Evolutionary conservation across 2,888 invertebrate genomes (phyloP), one percentile per base, ranked within the genome.

Genomic region (Lasioglossum pauxillum): DNA sequence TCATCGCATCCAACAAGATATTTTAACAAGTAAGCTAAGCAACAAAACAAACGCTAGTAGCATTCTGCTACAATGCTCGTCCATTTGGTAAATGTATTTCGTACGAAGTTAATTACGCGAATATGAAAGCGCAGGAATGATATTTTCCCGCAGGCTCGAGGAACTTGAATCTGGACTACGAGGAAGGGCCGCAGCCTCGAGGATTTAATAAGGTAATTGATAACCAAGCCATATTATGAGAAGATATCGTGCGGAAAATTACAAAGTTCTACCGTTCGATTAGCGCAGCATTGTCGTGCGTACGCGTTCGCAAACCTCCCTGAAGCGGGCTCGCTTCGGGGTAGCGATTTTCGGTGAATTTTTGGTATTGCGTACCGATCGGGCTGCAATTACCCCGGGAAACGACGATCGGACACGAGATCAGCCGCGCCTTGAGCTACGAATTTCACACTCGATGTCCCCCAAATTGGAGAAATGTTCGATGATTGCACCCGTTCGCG

Each of bases 371-470:
- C 73, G 60, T 60, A 60, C 79, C 53, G 64, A 71, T 35, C 77
- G 76, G 71, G 60, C 78, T 12, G 19, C 53, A 78, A 86, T 86
- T 88, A 84, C 69, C 27, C 31, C 77, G 72, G 49, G 5, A 23
- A 46, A 79, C 69, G 84, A 80, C 31, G 80, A 64, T 38, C 53
- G 23, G 76, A 49, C 84, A 84, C 77, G 73, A 78, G 78, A 53
- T 67, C 75, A 78, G 44, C 35, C 19, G 71, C 83, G 83, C 19
- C 44, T 19, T 38, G 35, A 72, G 87, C 83, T 27, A 83, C 75
- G 79, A 76, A 80, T 86, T 82, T 86, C 77, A 78, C 75, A 79
- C 75, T 79, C 83, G 75, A 85, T 85, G 75, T 83, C 78, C 83
- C 67, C n/a, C 46, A 72, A 72, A n/a, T 64, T 75, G 46, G 35